These are phyloP conservation scores for Hymenochirus boettgeri DNA, from an alignment of 2,113 vertebrate species.

Conservation along the genomic window DNA sequence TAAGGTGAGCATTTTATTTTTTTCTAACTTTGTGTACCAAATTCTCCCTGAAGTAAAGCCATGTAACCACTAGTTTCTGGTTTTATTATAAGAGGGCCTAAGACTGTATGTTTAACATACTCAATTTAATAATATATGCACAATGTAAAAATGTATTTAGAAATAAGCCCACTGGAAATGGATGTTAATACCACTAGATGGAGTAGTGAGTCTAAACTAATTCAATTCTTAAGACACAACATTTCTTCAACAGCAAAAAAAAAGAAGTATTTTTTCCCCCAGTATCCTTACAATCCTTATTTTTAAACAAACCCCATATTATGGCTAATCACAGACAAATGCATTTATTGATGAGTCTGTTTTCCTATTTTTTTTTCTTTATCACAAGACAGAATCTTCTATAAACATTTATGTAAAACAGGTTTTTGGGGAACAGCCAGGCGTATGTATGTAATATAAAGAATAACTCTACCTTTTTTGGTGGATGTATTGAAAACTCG, in stretches of 20 bases:
- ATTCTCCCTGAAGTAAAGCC: too few species aligned
- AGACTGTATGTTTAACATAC: too few species aligned
- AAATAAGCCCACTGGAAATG: too few species aligned
- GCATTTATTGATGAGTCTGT: not conserved
- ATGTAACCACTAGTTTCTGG: too few species aligned
- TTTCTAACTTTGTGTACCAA: too few species aligned
- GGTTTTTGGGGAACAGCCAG: too few species aligned
- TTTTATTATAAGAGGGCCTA: too few species aligned
- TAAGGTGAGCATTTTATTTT: too few species aligned
- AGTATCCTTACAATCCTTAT: conserved; percentile 29
- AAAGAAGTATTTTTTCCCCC: not conserved
- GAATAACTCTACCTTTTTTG: conserved; percentile 51
- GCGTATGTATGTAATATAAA: not conserved
- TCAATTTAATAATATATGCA: too few species aligned
- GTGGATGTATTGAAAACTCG: conserved; percentile 58
- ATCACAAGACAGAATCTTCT: not conserved
- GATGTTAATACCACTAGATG: conserved; percentile 56
- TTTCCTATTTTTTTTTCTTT: not conserved
- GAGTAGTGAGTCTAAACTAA: conserved; percentile 40
- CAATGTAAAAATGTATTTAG: too few species aligned
- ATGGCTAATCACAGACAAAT: conserved; percentile 32
- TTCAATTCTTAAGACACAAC: not conserved
- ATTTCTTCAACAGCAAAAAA: not conserved
- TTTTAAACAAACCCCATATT: conserved; percentile 39
- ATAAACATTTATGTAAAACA: not conserved